phyloP scores from a whole-genome alignment of 2,888 invertebrate species.

The Andrena dorsata region DNA sequence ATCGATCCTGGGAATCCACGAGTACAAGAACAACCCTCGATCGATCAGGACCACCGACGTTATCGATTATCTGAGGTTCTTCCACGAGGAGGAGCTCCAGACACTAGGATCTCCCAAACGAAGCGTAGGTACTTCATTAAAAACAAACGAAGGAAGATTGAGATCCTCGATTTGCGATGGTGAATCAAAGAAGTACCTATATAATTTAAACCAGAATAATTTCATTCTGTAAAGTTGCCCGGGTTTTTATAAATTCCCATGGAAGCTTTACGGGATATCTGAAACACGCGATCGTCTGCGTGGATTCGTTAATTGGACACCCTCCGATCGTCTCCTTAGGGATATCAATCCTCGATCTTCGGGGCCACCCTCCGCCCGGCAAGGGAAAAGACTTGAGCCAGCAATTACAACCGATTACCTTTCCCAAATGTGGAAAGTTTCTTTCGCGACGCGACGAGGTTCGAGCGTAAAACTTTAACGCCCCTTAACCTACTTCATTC shows the following conservation, averaged over 20 bases:
- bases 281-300: neutral
- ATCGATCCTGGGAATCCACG: constrained; percentile 30
- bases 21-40: neutral
- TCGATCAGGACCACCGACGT: neutral
- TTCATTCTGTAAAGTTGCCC: constrained; percentile 11
- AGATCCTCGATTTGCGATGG: neutral
- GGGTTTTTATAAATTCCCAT: neutral
- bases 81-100: neutral
- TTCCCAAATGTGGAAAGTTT: neutral
- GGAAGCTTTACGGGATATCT: neutral
- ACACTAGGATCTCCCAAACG: neutral
- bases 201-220: neutral
- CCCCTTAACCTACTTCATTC: constrained; percentile 17
- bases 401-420: neutral
- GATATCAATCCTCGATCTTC: too few relatives aligned
- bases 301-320: neutral
- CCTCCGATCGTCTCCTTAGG: too few relatives aligned
- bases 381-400: neutral
- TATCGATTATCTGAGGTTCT: neutral
- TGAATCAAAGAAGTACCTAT: constrained; percentile 23
- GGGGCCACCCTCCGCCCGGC: neutral
- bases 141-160: neutral
- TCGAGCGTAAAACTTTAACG: constrained; percentile 11
- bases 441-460: neutral
- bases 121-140: neutral